Conservation (phyloP, 2,797 vertebrate species). For the Anas capensis region DNA sequence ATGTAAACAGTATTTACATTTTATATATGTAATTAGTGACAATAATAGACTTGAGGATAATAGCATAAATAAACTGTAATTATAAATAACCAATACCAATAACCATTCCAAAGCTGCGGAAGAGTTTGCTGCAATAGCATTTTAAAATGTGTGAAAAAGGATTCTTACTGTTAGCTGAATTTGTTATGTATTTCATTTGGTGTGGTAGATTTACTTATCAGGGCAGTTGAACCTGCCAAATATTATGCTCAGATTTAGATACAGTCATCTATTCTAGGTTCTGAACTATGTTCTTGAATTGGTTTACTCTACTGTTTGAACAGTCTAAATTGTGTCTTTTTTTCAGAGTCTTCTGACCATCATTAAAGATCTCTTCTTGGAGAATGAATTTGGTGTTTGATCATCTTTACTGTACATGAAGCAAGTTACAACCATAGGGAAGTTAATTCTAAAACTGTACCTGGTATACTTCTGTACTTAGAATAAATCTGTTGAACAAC, state of each 20-base stretch:
- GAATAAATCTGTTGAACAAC: slow-evolving; percentile 64
- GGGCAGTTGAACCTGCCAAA: neutral
- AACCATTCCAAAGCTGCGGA: neutral
- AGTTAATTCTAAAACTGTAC: neutral
- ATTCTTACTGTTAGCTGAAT: neutral
- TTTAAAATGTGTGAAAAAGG: neutral
- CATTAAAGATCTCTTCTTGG: slow-evolving; percentile 63
- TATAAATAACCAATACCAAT: neutral
- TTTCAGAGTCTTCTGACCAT: slow-evolving; percentile 72
- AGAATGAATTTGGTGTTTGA: neutral
- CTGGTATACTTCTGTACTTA: slow-evolving; percentile 30
- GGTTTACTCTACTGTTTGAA: slow-evolving; percentile 8
- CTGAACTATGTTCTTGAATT: neutral
- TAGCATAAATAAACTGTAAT: neutral
- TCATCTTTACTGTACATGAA: slow-evolving; percentile 33
- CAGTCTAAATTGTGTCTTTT: neutral
- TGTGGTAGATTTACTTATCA: neutral
- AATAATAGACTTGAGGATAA: neutral
- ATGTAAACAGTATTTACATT: neutral
- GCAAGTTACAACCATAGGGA: neutral
- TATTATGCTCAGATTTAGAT: neutral
- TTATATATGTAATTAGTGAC: neutral
- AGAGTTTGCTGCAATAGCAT: neutral
- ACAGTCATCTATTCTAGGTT: neutral
- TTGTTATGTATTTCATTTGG: neutral